phyloP scores from a whole-genome alignment of 2,113 vertebrate genomes.

The Lamprologus ornatipinnis region DNA sequence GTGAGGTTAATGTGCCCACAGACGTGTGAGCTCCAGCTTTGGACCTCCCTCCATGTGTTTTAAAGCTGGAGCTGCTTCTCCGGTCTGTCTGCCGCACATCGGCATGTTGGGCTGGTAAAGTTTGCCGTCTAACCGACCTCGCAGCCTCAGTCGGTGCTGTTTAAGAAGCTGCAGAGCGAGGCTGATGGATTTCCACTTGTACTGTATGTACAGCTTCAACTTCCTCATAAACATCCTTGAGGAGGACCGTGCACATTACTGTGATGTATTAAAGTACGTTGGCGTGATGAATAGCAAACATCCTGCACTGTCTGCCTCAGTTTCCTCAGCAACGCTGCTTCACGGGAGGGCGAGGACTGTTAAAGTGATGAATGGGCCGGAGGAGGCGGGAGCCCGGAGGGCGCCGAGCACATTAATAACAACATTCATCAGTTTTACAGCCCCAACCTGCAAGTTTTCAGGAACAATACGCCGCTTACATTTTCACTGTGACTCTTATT shows the following conservation, averaged over 20 bases:
- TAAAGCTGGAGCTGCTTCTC: not conserved
- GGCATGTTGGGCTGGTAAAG: not conserved
- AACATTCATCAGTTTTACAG: conserved; percentile 42
- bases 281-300: not conserved
- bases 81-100: not conserved
- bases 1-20: not conserved
- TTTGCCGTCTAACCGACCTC: not conserved
- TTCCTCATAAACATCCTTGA: not conserved
- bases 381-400: not conserved
- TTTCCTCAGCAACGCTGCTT: not conserved
- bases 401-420: conserved; percentile 10
- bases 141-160: not conserved
- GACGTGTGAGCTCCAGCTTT: rapidly evolving
- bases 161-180: not conserved
- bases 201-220: not conserved
- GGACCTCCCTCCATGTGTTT: not conserved
- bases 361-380: conserved; percentile 25
- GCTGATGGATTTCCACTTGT: not conserved
- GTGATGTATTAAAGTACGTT: not conserved
- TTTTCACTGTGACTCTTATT: not conserved
- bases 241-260: not conserved
- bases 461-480: not conserved
- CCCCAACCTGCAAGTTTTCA: not conserved
- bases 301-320: not conserved
- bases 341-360: not conserved